These are phyloP conservation scores for Drosophila nikananu DNA, from an alignment of 1,140 invertebrate genomes.

Conservation along the genomic window DNA sequence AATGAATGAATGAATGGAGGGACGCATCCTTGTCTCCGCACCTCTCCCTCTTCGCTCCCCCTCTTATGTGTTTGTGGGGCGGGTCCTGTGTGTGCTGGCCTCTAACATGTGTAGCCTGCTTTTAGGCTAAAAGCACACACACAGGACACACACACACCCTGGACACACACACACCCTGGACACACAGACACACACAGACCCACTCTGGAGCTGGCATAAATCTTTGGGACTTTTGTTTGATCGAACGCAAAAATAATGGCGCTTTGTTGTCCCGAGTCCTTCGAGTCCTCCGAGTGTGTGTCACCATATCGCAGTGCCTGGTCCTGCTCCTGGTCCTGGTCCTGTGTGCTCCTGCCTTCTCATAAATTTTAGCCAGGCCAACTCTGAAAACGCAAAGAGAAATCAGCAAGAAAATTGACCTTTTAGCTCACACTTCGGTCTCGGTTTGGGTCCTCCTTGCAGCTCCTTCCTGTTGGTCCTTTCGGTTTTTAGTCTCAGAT, in stretches of 20 bases:
- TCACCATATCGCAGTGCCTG: conserved; percentile 11
- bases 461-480: not conserved
- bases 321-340: conserved; percentile 5
- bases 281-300: conserved; percentile 8
- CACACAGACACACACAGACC: conserved; percentile 8
- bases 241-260: conserved; percentile 81
- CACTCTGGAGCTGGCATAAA: conserved; percentile 59
- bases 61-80: conserved; percentile 28
- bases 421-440: conserved; percentile 42
- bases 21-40: conserved; percentile 11
- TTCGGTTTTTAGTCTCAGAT: conserved; percentile 13
- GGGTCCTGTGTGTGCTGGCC: conserved; percentile 25
- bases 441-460: not conserved
- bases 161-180: not conserved
- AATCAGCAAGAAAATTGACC: conserved; percentile 77
- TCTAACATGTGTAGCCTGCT: conserved; percentile 69
- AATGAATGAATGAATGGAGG: conserved; percentile 77
- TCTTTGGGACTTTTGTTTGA: conserved; percentile 78
- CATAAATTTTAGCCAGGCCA: conserved; percentile 63
- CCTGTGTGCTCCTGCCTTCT: conserved; percentile 34
- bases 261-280: conserved; percentile 58
- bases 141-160: too few species aligned
- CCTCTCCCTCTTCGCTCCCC: conserved; percentile 19
- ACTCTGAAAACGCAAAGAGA: conserved; percentile 50
- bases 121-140: conserved; percentile 70